phyloP scores from a whole-genome alignment of 2,797 vertebrate species.

The Pipistrellus pipistrellus region DNA sequence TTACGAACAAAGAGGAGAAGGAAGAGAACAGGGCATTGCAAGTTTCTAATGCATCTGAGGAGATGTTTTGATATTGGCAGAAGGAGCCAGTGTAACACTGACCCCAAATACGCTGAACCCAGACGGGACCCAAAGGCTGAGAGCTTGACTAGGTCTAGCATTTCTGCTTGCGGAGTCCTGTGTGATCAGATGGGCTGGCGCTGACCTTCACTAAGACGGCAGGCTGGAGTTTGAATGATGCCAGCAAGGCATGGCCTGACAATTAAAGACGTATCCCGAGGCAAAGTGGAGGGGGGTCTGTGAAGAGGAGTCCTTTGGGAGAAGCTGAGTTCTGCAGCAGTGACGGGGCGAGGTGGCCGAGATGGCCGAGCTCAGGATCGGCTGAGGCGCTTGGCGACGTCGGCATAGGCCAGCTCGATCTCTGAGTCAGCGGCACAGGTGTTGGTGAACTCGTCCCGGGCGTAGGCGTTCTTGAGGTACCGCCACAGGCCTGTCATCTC shows the following conservation, averaged over 20 bases:
- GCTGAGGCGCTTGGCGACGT: slow-evolving; percentile 95
- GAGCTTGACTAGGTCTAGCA: background rate
- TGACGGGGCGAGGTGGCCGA: background rate
- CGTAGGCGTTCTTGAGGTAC: slow-evolving; percentile 95
- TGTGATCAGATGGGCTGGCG: slow-evolving; percentile 29
- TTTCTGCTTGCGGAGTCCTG: slow-evolving; percentile 58
- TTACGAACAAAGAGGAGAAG: slow-evolving; percentile 44
- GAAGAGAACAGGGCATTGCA: background rate
- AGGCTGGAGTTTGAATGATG: slow-evolving; percentile 67
- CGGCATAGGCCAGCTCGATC: slow-evolving; percentile 96
- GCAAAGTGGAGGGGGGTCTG: slow-evolving; percentile 81
- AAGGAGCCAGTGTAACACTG: slow-evolving; percentile 59
- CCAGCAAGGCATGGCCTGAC: slow-evolving; percentile 62
- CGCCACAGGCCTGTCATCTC: slow-evolving; percentile 95
- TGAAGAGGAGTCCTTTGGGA: slow-evolving; percentile 67
- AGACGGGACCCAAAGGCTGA: slow-evolving; percentile 16
- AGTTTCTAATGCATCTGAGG: slow-evolving; percentile 53
- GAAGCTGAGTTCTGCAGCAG: slow-evolving; percentile 51
- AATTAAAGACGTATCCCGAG: slow-evolving; percentile 75
- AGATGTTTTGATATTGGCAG: slow-evolving; percentile 76
- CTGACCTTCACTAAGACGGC: background rate
- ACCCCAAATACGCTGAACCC: background rate
- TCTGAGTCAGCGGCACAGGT: slow-evolving; percentile 96
- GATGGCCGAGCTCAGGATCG: slow-evolving; percentile 88
- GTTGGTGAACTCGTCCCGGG: slow-evolving; percentile 96